Evolutionary conservation across 2,888 invertebrate genomes (phyloP).

Genomic region (Heliconius ismenius): DNA sequence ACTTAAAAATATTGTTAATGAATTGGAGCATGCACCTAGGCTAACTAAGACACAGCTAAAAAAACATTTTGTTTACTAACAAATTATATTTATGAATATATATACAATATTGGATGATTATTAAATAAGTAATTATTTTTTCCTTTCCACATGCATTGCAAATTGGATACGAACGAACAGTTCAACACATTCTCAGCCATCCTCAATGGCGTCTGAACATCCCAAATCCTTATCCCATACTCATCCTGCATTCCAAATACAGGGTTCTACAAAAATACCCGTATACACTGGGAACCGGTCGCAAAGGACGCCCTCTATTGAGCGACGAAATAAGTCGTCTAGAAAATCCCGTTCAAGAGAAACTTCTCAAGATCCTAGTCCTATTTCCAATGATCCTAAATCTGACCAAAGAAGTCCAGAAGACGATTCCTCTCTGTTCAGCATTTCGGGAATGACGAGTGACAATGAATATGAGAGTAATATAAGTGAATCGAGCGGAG

Average conservation of each 20-base stretch:
- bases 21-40: slow-evolving; percentile 32
- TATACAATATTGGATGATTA: slow-evolving; percentile 43
- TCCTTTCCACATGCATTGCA: slow-evolving; percentile 75
- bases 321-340: slow-evolving; percentile 62
- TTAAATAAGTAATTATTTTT: slow-evolving; percentile 52
- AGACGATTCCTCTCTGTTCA: slow-evolving; percentile 80
- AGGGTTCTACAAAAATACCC: slow-evolving; percentile 88
- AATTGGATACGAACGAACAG: slow-evolving; percentile 68
- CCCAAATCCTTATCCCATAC: slow-evolving; percentile 77
- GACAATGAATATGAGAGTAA: slow-evolving; percentile 82
- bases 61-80: slow-evolving; percentile 44
- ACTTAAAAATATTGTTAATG: slow-evolving; percentile 31
- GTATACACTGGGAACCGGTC: slow-evolving; percentile 85
- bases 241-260: slow-evolving; percentile 82
- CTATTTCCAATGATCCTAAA: slow-evolving; percentile 75
- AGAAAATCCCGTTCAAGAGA: slow-evolving; percentile 69
- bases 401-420: slow-evolving; percentile 80
- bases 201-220: slow-evolving; percentile 76
- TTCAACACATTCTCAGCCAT: slow-evolving; percentile 80
- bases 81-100: slow-evolving; percentile 51
- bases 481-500: slow-evolving; percentile 79
- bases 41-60: slow-evolving; percentile 33
- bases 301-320: slow-evolving; percentile 80
- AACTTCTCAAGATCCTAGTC: slow-evolving; percentile 74
- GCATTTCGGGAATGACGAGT: slow-evolving; percentile 82